These are phyloP conservation scores for Halcyon senegalensis DNA, from an alignment of 2,113 vertebrate species.

Conservation along the genomic window DNA sequence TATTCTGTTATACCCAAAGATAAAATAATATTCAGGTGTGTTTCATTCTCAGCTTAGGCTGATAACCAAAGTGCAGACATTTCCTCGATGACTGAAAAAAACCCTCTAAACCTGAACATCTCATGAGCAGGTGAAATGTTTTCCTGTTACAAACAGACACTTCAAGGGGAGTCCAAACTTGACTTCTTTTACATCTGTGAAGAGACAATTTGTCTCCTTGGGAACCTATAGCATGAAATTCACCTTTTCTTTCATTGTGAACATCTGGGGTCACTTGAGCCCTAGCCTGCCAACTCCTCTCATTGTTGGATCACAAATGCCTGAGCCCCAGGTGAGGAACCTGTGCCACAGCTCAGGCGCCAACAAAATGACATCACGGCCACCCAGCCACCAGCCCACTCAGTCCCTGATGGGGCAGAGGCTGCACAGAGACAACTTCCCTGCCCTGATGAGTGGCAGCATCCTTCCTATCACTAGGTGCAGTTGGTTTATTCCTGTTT, in stretches of 20 bases:
- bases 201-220: neutral
- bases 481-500: neutral
- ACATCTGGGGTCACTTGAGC: rapidly evolving
- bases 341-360: neutral
- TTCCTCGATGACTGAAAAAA: neutral
- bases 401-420: neutral
- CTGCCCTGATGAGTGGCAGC: neutral
- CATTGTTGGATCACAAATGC: rapidly evolving
- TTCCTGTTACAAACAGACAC: neutral
- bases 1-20: neutral
- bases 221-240: neutral
- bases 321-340: neutral
- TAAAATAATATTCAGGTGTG: neutral
- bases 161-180: neutral
- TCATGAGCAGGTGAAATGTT: neutral
- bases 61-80: neutral
- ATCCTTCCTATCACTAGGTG: neutral
- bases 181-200: neutral
- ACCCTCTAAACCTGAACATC: neutral
- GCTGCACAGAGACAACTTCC: neutral
- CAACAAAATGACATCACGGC: neutral
- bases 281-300: neutral
- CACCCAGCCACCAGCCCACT: rapidly evolving
- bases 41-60: neutral
- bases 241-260: neutral